phyloP scores from a whole-genome alignment of 2,888 invertebrate species.

The Caenorhabditis virilis region DNA sequence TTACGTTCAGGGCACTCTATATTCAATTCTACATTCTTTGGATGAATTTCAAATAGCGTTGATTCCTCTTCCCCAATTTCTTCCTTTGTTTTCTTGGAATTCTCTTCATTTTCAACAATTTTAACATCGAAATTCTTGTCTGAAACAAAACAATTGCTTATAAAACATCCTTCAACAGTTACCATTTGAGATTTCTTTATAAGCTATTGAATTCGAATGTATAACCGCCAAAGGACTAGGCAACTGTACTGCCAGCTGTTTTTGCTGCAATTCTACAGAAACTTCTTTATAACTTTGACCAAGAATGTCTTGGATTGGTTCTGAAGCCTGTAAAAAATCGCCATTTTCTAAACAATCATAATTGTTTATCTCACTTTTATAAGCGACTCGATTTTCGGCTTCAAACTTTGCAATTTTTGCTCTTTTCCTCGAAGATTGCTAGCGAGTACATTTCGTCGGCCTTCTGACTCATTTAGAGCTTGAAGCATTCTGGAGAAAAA shows the following conservation, averaged over 20 bases:
- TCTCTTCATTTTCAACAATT: slow-evolving; percentile 13
- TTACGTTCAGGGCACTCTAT: slow-evolving; percentile 9
- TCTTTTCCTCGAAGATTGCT: slow-evolving; percentile 61
- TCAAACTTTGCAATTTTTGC: slow-evolving; percentile 42
- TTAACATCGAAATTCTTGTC: slow-evolving; percentile 23
- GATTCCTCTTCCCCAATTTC: slow-evolving; percentile 17
- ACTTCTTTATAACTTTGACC: slow-evolving; percentile 37
- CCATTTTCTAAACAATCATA: background rate
- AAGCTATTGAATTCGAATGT: slow-evolving; percentile 44
- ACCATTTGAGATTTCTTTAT: slow-evolving; percentile 46
- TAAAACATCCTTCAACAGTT: background rate
- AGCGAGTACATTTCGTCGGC: slow-evolving; percentile 48
- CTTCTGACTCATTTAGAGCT: slow-evolving; percentile 53
- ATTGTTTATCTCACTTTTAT: slow-evolving; percentile 14
- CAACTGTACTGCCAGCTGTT: slow-evolving; percentile 27
- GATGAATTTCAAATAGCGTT: slow-evolving; percentile 23
- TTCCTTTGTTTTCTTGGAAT: slow-evolving; percentile 18
- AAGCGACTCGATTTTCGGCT: slow-evolving; percentile 36
- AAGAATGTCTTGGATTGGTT: slow-evolving; percentile 44
- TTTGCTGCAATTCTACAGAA: slow-evolving; percentile 9
- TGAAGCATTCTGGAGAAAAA: slow-evolving; percentile 41
- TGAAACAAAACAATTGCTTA: slow-evolving; percentile 1
- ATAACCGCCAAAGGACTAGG: slow-evolving; percentile 38
- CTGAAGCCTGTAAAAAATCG: slow-evolving; percentile 23
- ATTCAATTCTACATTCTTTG: slow-evolving; percentile 23